Evolutionary conservation across 2,113 vertebrate genomes (phyloP), one percentile per base, ranked within the genome.

Genomic region (Isichthys henryi): DNA sequence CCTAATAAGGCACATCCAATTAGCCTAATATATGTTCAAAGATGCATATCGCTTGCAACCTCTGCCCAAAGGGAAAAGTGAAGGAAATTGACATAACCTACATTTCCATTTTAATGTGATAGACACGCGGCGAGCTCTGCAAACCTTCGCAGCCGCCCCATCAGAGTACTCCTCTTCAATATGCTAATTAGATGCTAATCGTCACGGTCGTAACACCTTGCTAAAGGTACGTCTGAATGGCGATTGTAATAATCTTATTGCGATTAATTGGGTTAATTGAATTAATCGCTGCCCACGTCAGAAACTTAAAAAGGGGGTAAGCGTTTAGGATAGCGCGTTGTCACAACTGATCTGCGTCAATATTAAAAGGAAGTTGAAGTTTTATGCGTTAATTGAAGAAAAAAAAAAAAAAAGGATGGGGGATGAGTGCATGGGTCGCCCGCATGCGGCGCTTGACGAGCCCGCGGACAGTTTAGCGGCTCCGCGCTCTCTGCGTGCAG

Each of bases 251-350:
- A 94, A 95, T 94, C 93, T 94, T 94, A 91, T 94, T 95, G 93
- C 93, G 95, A 95, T 95, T 94, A 95, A 96, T 94, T 94, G 91
- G 92, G 92, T 95, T 95, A 95, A 95, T 95, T 95, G 95, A 95
- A 95, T 95, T 92, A 83, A 90, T 85, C 88, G 74, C 48, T 86
- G n/a, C 89, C 88, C 88, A 90, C 80, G 39, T 87, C 90, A 91
- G 80, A 89, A 45, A 91, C 92, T 90, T 92, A 92, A 52, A 39
- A 39, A 90, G 94, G 95, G 94, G 94, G 94, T 93, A 95, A 91
- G 92, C 92, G 91, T 48, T 56, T 84, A 91, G 90, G 92, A 90
- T 94, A 94, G 95, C 93, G 93, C 91, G 93, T 93, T 94, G 94
- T 94, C 93, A 66, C 93, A 92, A 93, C 92, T 92, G 94, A 95